A percentile compares a stretch with the other conserved stretches of the same genome.
These are phyloP conservation scores for Acanthosepion pharaonis DNA, from an alignment of 2,888 invertebrate genomes.

Conservation along the genomic window DNA sequence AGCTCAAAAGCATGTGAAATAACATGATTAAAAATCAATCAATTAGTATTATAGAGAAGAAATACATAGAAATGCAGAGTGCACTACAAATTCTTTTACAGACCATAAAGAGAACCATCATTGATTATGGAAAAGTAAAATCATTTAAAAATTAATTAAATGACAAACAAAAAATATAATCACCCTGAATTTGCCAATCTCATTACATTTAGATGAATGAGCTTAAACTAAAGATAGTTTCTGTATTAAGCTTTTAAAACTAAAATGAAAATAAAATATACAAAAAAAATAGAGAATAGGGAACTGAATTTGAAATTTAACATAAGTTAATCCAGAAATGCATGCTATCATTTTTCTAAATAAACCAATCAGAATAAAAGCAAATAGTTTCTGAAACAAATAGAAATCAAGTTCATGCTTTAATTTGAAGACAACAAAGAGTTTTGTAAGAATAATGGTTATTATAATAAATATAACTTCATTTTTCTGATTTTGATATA, in stretches of 20 bases:
- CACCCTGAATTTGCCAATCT: not conserved
- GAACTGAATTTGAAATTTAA: not conserved
- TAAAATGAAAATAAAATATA: not conserved
- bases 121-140: not conserved
- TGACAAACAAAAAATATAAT: conserved; percentile 41
- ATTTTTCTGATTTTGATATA: too few species aligned
- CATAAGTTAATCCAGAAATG: not conserved
- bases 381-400: not conserved
- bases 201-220: not conserved
- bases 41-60: not conserved
- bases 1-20: not conserved
- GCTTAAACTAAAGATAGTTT: not conserved
- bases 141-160: not conserved
- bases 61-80: not conserved
- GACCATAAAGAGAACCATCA: not conserved
- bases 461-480: too few species aligned
- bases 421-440: not conserved
- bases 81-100: not conserved
- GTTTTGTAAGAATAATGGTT: not conserved
- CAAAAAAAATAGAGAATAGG: not conserved
- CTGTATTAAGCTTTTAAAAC: not conserved
- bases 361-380: too few species aligned
- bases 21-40: not conserved
- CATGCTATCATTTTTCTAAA: not conserved
- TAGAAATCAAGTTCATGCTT: not conserved